phyloP scores from a whole-genome alignment of 1,140 invertebrate genomes.

The Oedothorax gibbosus region DNA sequence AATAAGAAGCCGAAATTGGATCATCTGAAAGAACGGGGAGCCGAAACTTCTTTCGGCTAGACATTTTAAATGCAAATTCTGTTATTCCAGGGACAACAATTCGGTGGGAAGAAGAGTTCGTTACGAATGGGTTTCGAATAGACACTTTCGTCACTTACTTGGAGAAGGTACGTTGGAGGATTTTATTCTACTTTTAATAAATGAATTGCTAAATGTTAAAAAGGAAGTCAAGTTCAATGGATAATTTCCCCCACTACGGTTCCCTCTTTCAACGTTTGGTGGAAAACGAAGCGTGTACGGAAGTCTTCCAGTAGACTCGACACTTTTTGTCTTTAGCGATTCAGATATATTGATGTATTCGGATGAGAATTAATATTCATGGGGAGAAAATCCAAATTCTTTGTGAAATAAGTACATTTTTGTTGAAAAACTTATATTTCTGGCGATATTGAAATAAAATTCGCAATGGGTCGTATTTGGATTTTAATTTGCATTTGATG shows the following conservation, averaged over 20 bases:
- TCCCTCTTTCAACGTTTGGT: too few relatives aligned
- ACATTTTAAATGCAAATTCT: constrained; percentile 37
- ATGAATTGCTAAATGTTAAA: too few relatives aligned
- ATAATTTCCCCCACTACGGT: too few relatives aligned
- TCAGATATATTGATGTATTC: neutral
- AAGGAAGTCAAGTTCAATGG: too few relatives aligned
- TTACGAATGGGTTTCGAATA: constrained; percentile 7
- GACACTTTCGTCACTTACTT: neutral
- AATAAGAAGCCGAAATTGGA: neutral
- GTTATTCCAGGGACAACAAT: constrained; percentile 15
- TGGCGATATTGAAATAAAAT: too few relatives aligned
- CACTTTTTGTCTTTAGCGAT: too few relatives aligned
- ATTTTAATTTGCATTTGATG: too few relatives aligned
- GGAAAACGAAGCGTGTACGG: too few relatives aligned
- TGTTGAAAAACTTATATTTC: too few relatives aligned
- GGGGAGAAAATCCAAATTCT: neutral
- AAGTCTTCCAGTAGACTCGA: too few relatives aligned
- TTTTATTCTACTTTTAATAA: constrained; percentile 18
- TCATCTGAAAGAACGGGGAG: neutral
- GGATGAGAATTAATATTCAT: constrained; percentile 18
- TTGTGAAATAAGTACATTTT: neutral
- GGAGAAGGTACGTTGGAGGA: neutral
- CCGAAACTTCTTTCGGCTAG: neutral
- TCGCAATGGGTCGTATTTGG: too few relatives aligned
- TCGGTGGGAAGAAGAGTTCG: constrained; percentile 7